Conservation (phyloP, 2,797 vertebrate species). For the Enteromius treurensis region DNA sequence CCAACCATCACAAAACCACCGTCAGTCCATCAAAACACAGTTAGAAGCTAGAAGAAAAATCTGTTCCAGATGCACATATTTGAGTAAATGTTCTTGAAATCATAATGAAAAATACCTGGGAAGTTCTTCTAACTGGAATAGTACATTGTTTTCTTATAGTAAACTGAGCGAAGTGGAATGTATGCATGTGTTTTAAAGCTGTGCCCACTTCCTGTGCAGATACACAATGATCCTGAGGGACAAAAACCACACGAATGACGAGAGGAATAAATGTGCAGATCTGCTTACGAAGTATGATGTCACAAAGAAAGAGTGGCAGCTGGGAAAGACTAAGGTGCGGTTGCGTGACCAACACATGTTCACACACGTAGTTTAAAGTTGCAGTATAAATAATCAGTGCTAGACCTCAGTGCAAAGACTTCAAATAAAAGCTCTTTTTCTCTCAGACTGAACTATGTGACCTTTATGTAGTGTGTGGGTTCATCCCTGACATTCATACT, state of each 20-base stretch:
- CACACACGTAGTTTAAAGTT: constrained; percentile 8
- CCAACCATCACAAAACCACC: neutral
- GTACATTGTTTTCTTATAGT: constrained; percentile 6
- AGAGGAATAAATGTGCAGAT: constrained; percentile 75
- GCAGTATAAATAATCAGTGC: neutral
- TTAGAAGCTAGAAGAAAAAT: neutral
- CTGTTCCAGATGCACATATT: constrained; percentile 18
- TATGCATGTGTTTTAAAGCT: constrained; percentile 31
- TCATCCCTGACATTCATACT: constrained; percentile 1
- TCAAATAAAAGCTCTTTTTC: neutral
- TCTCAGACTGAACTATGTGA: neutral
- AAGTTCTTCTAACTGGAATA: neutral
- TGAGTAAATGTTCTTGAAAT: neutral
- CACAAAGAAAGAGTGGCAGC: constrained; percentile 83
- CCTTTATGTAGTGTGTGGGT: constrained; percentile 9
- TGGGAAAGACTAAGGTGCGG: constrained; percentile 91
- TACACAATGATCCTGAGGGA: constrained; percentile 86
- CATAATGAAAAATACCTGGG: neutral
- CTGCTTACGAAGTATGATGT: constrained; percentile 80
- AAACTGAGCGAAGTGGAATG: constrained; percentile 26
- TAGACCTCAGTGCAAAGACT: neutral
- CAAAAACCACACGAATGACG: constrained; percentile 65
- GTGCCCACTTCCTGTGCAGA: constrained; percentile 67
- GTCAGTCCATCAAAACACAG: constrained; percentile 18
- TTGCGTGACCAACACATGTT: constrained; percentile 24